Base-by-base conservation (phyloP, 2,113 vertebrate genomes). In the Scortum barcoo region DNA sequence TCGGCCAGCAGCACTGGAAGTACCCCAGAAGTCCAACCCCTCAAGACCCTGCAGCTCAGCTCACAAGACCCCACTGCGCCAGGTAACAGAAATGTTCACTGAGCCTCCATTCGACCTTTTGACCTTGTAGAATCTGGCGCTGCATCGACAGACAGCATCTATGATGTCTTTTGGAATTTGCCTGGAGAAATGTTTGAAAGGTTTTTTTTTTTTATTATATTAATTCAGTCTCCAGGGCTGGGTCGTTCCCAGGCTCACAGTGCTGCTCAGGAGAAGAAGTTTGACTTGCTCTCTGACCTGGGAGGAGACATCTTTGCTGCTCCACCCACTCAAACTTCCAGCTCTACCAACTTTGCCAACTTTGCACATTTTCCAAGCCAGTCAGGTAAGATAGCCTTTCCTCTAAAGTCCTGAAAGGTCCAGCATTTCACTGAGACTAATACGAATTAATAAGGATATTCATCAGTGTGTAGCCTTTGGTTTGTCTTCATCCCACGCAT, bases 341-440 rank as follows among this genome's bases (percentile, higher is more conserved):
- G 94, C 83, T 93, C 97, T 53, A 94, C 97, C 51, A 99, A 97
- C 93, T 99, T 99, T 96, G 97, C 98, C 92, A 99, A 99, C 91
- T 99, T 99, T 97, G 97, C 97, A 97, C 97, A 98, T 95, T 99
- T 99, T 93, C 97, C 96, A 89, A 97, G 95, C 95, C 97, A 98
- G 58, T 94, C 97, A 93, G 97, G 98, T 99, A 93, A 89, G 54
- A 22, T 2, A 11, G 2, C 7, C 38, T 61, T 44, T 24, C 36
- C 56, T 20, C 17, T 54, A 24, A 74, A 9, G 3, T 78, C 26
- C 22, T 12, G 20, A 48, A 61, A 28, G 8, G 19, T 28, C 3
- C 4, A 44, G 5, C 28, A 1, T 38, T 61, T 56, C 11, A 56
- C 3, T 65, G 28, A 68, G 38, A 40, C 3, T 48, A 75, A 53